These are phyloP conservation scores for Homarus americanus DNA, from an alignment of 1,140 invertebrate species.

Conservation along the genomic window DNA sequence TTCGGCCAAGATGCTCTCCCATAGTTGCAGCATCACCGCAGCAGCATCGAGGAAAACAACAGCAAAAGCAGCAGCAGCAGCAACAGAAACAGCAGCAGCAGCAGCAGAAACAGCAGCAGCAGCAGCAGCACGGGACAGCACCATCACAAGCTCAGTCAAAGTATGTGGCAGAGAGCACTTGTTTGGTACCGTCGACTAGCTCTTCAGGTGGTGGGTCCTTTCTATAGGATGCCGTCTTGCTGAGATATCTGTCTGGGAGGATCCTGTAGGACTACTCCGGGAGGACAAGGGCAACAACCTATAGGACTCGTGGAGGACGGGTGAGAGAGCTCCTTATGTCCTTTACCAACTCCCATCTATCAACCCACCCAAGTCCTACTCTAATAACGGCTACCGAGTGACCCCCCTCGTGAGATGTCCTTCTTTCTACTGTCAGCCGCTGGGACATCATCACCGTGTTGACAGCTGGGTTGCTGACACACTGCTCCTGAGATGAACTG, in stretches of 20 bases:
- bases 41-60: slow-evolving; percentile 10
- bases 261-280: background rate
- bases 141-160: background rate
- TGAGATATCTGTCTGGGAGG: background rate
- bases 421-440: too few species aligned
- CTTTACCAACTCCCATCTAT: too few species aligned
- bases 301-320: background rate
- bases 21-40: slow-evolving; percentile 49
- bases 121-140: background rate
- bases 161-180: slow-evolving; percentile 10
- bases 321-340: too few species aligned
- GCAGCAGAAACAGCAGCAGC: background rate
- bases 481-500: too few species aligned
- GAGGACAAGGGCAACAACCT: background rate
- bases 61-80: background rate
- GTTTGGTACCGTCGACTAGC: slow-evolving; percentile 39
- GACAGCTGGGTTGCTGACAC: too few species aligned
- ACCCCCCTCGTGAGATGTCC: too few species aligned
- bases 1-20: slow-evolving; percentile 61
- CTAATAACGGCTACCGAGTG: too few species aligned
- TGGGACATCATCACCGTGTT: too few species aligned
- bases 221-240: slow-evolving; percentile 12
- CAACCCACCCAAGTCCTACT: too few species aligned
- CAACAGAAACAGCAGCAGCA: background rate
- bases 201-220: slow-evolving; percentile 19